Conservation (phyloP, 1,140 invertebrate species). For the Apis cerana region DNA sequence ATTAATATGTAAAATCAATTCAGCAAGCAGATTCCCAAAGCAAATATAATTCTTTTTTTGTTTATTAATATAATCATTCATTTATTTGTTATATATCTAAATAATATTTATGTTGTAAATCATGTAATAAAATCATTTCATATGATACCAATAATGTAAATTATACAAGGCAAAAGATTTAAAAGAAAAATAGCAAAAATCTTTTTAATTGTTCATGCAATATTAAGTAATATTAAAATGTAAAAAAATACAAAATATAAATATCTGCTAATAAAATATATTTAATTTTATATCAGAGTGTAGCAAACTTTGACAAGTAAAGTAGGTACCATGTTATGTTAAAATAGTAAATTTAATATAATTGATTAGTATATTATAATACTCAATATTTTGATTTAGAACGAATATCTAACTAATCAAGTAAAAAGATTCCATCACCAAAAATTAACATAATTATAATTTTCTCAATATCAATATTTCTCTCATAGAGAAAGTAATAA, state of each 20-base stretch:
- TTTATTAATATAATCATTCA: not conserved
- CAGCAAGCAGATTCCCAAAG: constrained; percentile 20
- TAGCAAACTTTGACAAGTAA: constrained; percentile 81
- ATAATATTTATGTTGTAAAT: constrained; percentile 8
- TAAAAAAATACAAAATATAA: constrained; percentile 4
- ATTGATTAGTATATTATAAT: constrained; percentile 60
- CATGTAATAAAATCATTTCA: constrained; percentile 20
- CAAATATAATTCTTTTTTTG: not conserved
- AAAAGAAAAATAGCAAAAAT: not conserved
- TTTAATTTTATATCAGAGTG: constrained; percentile 72
- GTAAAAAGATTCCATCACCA: constrained; percentile 70
- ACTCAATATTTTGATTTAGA: constrained; percentile 48
- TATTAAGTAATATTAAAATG: constrained; percentile 2
- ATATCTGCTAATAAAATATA: constrained; percentile 52
- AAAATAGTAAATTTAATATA: constrained; percentile 39
- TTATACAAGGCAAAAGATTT: not conserved
- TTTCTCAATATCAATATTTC: constrained; percentile 23
- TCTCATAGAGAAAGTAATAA: constrained; percentile 31
- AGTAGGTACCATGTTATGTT: constrained; percentile 78
- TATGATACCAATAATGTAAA: not conserved
- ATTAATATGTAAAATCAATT: constrained; percentile 3
- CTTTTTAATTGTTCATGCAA: constrained; percentile 43
- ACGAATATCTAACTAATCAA: constrained; percentile 56
- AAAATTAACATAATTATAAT: constrained; percentile 52
- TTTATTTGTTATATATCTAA: constrained; percentile 15